Percentiles rank a stretch among this genome's conserved stretches.
Conservation (phyloP, 2,888 invertebrate species). For the Tortricodes alternella region DNA sequence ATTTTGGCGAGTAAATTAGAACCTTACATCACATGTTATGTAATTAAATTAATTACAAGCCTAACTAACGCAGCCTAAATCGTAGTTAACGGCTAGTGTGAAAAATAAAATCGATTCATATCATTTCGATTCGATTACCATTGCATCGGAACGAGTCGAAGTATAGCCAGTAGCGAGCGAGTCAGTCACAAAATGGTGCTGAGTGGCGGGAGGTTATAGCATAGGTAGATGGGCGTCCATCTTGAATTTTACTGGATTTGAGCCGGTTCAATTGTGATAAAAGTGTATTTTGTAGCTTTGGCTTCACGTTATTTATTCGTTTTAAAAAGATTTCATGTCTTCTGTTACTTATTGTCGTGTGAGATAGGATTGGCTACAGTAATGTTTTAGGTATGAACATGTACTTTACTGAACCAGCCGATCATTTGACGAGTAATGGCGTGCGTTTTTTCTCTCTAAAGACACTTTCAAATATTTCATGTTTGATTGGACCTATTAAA, state of each 20-base stretch:
- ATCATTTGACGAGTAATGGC: slow-evolving; percentile 85
- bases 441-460: slow-evolving; percentile 84
- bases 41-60: too few species aligned
- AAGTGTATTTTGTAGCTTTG: slow-evolving; percentile 78
- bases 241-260: slow-evolving; percentile 89
- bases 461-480: slow-evolving; percentile 80
- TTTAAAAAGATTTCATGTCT: slow-evolving; percentile 76
- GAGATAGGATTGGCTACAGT: slow-evolving; percentile 85
- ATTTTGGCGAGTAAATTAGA: too few species aligned
- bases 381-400: slow-evolving; percentile 88
- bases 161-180: background rate
- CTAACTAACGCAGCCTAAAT: too few species aligned
- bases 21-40: too few species aligned
- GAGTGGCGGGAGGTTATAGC: slow-evolving; percentile 47
- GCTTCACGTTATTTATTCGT: slow-evolving; percentile 71
- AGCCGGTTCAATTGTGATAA: slow-evolving; percentile 87
- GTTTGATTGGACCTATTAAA: slow-evolving; percentile 28
- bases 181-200: slow-evolving; percentile 32
- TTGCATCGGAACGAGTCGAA: slow-evolving; percentile 6
- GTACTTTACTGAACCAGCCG: slow-evolving; percentile 69
- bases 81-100: too few species aligned
- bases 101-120: slow-evolving; percentile 3
- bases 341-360: slow-evolving; percentile 70
- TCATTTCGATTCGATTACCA: slow-evolving; percentile 2
- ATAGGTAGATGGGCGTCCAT: slow-evolving; percentile 89